A percentile compares a stretch with the other conserved stretches of the same genome.
Evolutionary conservation across 2,888 invertebrate genomes (phyloP).

Genomic region (Nudaria mundana): DNA sequence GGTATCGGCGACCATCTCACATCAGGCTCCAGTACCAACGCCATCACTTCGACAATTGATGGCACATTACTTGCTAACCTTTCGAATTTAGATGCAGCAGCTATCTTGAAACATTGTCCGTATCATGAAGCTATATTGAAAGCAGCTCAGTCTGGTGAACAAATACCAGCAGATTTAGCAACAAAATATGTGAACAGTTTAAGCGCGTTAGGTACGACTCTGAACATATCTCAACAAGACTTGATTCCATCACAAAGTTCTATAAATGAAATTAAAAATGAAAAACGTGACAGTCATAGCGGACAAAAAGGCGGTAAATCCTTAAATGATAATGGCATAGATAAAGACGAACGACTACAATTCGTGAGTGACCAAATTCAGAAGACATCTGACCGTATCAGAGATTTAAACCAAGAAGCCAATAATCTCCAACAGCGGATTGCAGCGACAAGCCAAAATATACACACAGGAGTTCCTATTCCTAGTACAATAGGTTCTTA

Average conservation of each 20-base stretch:
- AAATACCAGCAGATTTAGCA: slow-evolving; percentile 71
- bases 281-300: slow-evolving; percentile 43
- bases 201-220: slow-evolving; percentile 72
- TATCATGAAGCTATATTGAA: slow-evolving; percentile 76
- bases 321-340: slow-evolving; percentile 47
- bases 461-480: slow-evolving; percentile 38
- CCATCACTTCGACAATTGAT: slow-evolving; percentile 64
- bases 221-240: slow-evolving; percentile 69
- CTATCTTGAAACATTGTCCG: slow-evolving; percentile 74
- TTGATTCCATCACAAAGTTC: slow-evolving; percentile 59
- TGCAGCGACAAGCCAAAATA: slow-evolving; percentile 48
- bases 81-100: slow-evolving; percentile 66
- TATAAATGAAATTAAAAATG: slow-evolving; percentile 38
- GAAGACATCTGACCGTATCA: slow-evolving; percentile 67
- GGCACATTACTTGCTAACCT: slow-evolving; percentile 63
- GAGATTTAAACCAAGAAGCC: slow-evolving; percentile 61
- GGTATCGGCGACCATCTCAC: slow-evolving; percentile 76
- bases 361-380: slow-evolving; percentile 62
- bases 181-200: slow-evolving; percentile 78
- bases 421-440: slow-evolving; percentile 68
- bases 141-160: slow-evolving; percentile 65
- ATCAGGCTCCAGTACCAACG: slow-evolving; percentile 62
- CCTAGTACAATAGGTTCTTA: slow-evolving; percentile 82
- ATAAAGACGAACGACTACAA: slow-evolving; percentile 53
- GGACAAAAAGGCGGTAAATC: slow-evolving; percentile 59